phyloP scores from a whole-genome alignment of 1,140 invertebrate species.

The Heterodera carotae region DNA sequence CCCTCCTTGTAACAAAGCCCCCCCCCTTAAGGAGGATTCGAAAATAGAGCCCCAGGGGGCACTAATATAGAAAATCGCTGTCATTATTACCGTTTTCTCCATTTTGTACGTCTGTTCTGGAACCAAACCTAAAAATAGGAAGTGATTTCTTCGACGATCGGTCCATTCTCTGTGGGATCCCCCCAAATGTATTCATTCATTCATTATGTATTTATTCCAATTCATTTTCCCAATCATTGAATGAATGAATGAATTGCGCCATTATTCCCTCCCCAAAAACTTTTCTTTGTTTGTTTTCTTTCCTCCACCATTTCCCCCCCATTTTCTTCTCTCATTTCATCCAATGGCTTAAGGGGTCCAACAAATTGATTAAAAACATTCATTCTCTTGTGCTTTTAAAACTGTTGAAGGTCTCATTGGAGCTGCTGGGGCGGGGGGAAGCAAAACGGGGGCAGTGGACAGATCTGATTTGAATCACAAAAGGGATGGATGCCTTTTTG shows the following conservation, averaged over 20 bases:
- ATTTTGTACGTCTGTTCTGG: conserved; percentile 97
- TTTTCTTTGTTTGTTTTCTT: neutral
- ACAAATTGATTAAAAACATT: conserved; percentile 7
- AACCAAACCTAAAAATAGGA: conserved; percentile 86
- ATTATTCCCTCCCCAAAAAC: neutral
- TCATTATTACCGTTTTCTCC: conserved; percentile 78
- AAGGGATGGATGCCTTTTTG: neutral
- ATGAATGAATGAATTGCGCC: neutral
- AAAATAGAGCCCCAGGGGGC: no score
- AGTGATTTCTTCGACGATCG: neutral
- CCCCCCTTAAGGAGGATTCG: no score
- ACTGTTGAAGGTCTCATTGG: neutral
- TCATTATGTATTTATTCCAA: neutral
- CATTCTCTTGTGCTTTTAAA: neutral
- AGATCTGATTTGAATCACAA: neutral
- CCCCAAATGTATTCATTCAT: neutral
- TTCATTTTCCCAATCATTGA: neutral
- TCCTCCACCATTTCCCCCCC: no score
- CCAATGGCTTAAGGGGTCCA: neutral
- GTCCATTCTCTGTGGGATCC: no score
- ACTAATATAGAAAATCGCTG: no score
- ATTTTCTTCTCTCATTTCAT: neutral
- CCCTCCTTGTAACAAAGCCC: neutral
- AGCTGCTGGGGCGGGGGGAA: no score
- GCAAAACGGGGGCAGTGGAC: neutral